These are phyloP conservation scores for Sebastes hubbsi DNA, from an alignment of 2,797 vertebrate species.

Conservation along the genomic window DNA sequence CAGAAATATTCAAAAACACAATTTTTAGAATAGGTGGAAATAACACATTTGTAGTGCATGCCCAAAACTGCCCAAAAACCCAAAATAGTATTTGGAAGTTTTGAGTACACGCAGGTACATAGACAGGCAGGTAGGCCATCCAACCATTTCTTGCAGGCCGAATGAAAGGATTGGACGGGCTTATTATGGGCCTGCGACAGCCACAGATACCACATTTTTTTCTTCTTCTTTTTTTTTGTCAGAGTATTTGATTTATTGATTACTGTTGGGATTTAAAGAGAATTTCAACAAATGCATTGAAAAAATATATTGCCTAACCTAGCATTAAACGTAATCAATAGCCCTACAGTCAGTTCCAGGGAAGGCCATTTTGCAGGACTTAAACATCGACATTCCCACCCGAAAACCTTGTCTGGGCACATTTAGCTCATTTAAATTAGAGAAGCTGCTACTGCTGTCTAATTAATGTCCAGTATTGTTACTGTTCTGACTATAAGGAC, in stretches of 20 bases:
- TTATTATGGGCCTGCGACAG: neutral
- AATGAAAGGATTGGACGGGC: neutral
- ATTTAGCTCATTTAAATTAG: slow-evolving; percentile 30
- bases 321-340: neutral
- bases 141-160: neutral
- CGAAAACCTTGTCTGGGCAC: slow-evolving; percentile 1
- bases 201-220: neutral
- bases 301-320: neutral
- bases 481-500: neutral
- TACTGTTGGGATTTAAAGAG: rapidly evolving
- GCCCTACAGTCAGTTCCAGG: neutral
- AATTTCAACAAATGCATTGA: neutral
- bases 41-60: too few relatives aligned
- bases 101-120: neutral
- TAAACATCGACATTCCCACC: slow-evolving; percentile 17
- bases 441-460: slow-evolving; percentile 1
- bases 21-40: too few relatives aligned
- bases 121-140: neutral
- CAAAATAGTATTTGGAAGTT: too few relatives aligned
- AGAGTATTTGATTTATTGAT: neutral
- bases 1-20: too few relatives aligned
- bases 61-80: too few relatives aligned
- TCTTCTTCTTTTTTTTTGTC: neutral
- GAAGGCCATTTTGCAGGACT: slow-evolving; percentile 11
- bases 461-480: slow-evolving; percentile 7